Conservation (phyloP, 1,140 invertebrate species). For the Hylaeus volcanicus region DNA sequence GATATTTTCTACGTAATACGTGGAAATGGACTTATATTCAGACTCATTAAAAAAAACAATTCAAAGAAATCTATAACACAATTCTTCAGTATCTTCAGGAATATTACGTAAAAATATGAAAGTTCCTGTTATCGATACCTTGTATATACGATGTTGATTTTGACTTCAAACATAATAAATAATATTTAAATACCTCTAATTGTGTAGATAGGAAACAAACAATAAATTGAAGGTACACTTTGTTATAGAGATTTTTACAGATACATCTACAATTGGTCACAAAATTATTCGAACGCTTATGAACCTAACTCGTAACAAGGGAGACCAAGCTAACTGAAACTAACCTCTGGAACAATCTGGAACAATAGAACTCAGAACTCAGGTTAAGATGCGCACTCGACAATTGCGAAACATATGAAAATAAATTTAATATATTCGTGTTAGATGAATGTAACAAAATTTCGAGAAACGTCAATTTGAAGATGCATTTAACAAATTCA, state of each 20-base stretch:
- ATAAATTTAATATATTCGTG: too few species aligned
- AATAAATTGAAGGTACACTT: conserved; percentile 1
- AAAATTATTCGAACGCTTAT: neutral
- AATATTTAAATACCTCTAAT: neutral
- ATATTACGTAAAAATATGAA: neutral
- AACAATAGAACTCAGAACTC: too few species aligned
- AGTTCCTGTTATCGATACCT: neutral
- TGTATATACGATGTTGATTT: conserved; percentile 23
- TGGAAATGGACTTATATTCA: conserved; percentile 5
- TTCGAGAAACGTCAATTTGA: too few species aligned
- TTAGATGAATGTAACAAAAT: too few species aligned
- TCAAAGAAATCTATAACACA: conserved; percentile 13
- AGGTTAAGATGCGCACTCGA: too few species aligned
- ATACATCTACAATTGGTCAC: neutral
- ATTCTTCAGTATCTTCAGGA: neutral
- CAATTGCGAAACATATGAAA: too few species aligned
- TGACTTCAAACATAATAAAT: neutral
- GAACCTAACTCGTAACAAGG: too few species aligned
- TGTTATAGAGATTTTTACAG: neutral
- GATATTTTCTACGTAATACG: neutral
- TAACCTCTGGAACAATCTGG: too few species aligned
- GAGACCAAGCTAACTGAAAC: too few species aligned
- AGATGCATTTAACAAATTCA: too few species aligned
- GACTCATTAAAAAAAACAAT: conserved; percentile 5
- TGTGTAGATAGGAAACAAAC: neutral